Evolutionary conservation across 2,888 invertebrate species (phyloP), one percentile per base, ranked within the genome.

Genomic region (Nasonovia ribisnigri): DNA sequence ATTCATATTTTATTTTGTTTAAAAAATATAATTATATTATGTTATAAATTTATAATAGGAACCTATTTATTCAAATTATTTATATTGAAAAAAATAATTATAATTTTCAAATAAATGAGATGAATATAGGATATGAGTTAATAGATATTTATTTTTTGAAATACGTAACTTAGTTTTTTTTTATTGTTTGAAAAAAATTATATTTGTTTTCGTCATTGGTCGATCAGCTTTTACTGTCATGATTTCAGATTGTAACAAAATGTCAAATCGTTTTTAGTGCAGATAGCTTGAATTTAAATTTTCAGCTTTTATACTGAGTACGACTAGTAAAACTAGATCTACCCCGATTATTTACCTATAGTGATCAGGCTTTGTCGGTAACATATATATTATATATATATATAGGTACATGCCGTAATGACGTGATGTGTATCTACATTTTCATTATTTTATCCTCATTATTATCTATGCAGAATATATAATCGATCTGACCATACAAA

Each of bases 401-500:
- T 3, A 2, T 26, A 57, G 57, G 57, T 57, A 26, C 16, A 46
- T 5, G 29, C 26, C 13, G 57, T 54, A 24, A 26, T 26, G 5
- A 46, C 42, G 10, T 84, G 26, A 43, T 43, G 86, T 43, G 46
- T 86, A 43, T 46, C 6, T 77, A 77, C 6, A 20, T 77, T 86
- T 86, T 46, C 46, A 46, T 46, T 77, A 1, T 77, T 60, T 89
- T 89, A 67, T 67, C 43, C 24, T 36, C 90, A 24, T 90, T 48
- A 36, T 36, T 36, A 67, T 67, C 67, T 29, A 13, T 46, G 43
- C 0, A 36, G n/a, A n/a, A 77, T 36, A n/a, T 67, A 36, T 90
- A 67, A 90, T 90, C 67, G 48, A 90, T 90, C 90, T 46, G 20
- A 51, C 48, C 43, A n/a, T 26, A 67, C 36, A 24, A 67, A 67